Evolutionary conservation across 2,888 invertebrate genomes (phyloP), one percentile per base, ranked within the genome.

Genomic region (Amphipyra tragopoginis): DNA sequence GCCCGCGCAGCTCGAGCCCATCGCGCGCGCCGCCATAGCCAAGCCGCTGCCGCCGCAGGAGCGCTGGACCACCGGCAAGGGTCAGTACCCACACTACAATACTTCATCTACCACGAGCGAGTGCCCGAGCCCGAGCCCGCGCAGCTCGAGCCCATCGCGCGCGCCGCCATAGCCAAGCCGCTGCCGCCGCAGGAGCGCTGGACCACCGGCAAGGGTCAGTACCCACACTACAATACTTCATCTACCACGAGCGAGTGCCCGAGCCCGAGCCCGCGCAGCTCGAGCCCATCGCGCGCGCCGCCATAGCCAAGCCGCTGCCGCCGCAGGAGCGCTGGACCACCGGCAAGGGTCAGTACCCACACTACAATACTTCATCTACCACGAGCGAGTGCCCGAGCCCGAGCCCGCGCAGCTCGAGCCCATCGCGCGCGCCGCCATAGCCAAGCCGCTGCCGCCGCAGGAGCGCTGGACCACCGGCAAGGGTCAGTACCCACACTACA

Each of bases 231-330:
- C n/a, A n/a, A n/a, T n/a, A n/a, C n/a, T n/a, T n/a, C 91, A 99
- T 99, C 88, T 99, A 99, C 93, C 99, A 99, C 92, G 99, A 99
- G 92, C 97, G 98, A n/a, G n/a, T n/a, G n/a, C n/a, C n/a, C 88
- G 96, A 99, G 83, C 99, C 99, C 0, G 98, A 99, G 85, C 90
- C 96, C 4, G 96, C 97, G 86, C 94, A 96, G 54, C 95, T 99
- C 53, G 95, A 97, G 64, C 95, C 97, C 0, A 96, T 99, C 63
- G 61, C 85, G 97, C 97, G 68, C 97, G 98, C 95, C 15, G 95
- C 96, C 72, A 94, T 99, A 56, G 99, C 99, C 51, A 98, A 98
- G 94, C 92, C 97, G 50, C 89, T 97, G 65, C 96, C 97, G 58
- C 86, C 97, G 65, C 95, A 96, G 11, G 95, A 96, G 47, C 96